Evolutionary conservation across 2,113 vertebrate genomes (phyloP), one percentile per base, ranked within the genome.

Genomic region (Tapirus terrestris): DNA sequence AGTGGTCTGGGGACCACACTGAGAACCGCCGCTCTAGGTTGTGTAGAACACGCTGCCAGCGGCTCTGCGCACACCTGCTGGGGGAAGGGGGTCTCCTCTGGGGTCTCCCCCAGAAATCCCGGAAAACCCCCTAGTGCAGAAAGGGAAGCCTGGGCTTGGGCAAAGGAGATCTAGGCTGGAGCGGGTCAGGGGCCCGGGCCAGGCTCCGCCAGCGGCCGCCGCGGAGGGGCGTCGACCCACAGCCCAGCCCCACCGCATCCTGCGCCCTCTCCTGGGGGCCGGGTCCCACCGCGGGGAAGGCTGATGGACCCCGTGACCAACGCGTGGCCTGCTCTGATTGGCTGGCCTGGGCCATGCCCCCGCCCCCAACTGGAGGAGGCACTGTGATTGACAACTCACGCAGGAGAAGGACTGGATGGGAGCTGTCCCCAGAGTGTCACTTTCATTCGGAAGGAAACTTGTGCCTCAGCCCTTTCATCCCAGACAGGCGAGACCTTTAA

Each of bases 191-290:
- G 29, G 68, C 51, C n/a, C 2, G 33, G 14, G 23, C 31, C 12
- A 2, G 56, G 36, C 51, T 53, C 51, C 51, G 51, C 51, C 51
- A 53, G 13, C 51, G 14, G n/a, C 39, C 27, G 12, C 25, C 48
- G 8, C 60, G 5, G 13, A 13, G 63, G 8, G 7, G 12, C 23
- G 1, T 36, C 43, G 11, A 21, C 48, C 31, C 17, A 0, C 7
- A 0, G 36, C 36, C 80, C 43, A 0, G 3, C 10, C 29, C 73
- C 75, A 31, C 16, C 29, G 7, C 39, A 5, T 1, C 48, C 80
- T 21, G 53, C 5, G 63, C 92, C 91, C 75, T 96, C 84, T 84
- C 36, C 70, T 53, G 77, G 83, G 36, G 18, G 4, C 80, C 14
- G 39, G 14, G 63, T 33, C 61, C 16, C 20, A 23, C 31, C 2